phyloP scores from a whole-genome alignment of 2,113 vertebrate species.

The Anas platyrhynchos region DNA sequence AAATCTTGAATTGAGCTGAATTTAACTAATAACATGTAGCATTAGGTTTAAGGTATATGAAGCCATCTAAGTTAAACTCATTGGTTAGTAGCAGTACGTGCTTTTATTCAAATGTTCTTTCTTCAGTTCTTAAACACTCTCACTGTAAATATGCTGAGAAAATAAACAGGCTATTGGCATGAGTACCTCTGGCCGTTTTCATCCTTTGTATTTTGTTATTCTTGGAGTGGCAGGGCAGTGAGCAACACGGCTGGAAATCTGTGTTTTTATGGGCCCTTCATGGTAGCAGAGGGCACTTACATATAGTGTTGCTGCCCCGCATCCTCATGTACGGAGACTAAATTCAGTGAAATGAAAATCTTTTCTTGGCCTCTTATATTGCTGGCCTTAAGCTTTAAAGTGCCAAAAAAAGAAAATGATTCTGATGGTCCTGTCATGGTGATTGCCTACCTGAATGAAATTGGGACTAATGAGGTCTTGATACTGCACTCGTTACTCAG shows the following conservation, averaged over 20 bases:
- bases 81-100: not conserved
- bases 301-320: accelerated
- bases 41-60: not conserved
- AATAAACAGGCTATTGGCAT: not conserved
- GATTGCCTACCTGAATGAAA: not conserved
- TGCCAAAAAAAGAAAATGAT: not conserved
- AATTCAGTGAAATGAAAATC: not conserved
- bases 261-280: not conserved
- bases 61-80: not conserved
- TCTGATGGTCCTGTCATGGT: not conserved
- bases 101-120: not conserved
- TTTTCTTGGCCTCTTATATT: not conserved
- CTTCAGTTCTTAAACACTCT: not conserved
- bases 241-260: accelerated
- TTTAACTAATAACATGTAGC: not conserved
- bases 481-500: conserved; percentile 1
- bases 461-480: conserved; percentile 28
- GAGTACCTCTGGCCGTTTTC: not conserved
- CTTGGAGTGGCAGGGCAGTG: not conserved
- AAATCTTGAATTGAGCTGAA: not conserved
- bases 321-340: accelerated
- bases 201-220: not conserved
- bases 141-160: not conserved
- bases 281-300: not conserved
- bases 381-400: not conserved